Base-by-base conservation (phyloP, 2,888 invertebrate genomes). In the Euspilapteryx auroguttella region DNA sequence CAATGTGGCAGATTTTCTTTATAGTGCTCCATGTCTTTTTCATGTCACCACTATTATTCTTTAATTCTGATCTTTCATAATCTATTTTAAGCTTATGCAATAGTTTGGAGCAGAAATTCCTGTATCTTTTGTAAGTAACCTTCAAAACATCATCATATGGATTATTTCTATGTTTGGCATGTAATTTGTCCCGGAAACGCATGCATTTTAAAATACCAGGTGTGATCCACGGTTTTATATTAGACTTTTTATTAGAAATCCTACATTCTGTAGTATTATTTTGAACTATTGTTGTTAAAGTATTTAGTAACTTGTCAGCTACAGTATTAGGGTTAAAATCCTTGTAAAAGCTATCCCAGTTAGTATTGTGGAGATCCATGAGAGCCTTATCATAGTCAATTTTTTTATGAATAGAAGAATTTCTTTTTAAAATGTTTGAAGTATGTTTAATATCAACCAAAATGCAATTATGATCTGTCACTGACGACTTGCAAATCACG, bases 191-290 rank as follows among this genome's bases (percentile, higher is more conserved):
- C 3, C 26, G 14, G 9, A 11, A 15, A 3, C 15, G 9, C 8
- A 26, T 11, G 8, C 26, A 26, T 14, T 14, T 26, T 3, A 26
- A 17, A 9, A 26, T n/a, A n/a, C 26, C 26, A 5, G 26, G 26
- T 6, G 26, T 26, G 3, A 26, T 10, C 26, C 26, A 26, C 9
- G 14, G 3, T 17, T 17, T 3, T n/a, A 21, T 9, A 10, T 21
- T 21, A 21, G 21, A 4, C 10, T 21, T 21, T n/a, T 10, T 9
- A 21, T 21, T 21, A 4, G 21, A 21, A 6, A 21, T 21, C 9
- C 10, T 21, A 8, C 10, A 10, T 21, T 10, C 10, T n/a, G 21
- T 6, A n/a, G 21, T 21, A 9, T 21, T 9, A 4, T 21, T 21
- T 21, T 21, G 21, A n/a, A 21, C n/a, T 4, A 21, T 21, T 4